Percentiles rank a stretch among this genome's conserved stretches.
phyloP scores from a whole-genome alignment of 2,888 invertebrate species.

The Pseudoips prasinana region DNA sequence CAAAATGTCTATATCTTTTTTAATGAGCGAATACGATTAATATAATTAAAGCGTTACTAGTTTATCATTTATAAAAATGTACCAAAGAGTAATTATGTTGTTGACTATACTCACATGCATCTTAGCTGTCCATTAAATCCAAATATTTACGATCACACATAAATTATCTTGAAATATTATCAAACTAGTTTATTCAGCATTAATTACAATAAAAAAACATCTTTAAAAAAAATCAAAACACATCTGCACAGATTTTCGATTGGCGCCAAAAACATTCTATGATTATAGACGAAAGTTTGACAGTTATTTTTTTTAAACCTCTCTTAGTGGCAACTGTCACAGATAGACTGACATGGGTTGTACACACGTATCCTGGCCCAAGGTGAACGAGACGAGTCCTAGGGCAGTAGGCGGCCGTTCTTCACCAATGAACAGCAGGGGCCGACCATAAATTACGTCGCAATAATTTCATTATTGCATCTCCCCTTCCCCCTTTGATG shows the following conservation, averaged over 20 bases:
- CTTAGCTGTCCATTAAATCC: constrained; percentile 21
- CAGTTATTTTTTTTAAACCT: constrained; percentile 24
- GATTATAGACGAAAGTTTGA: not conserved
- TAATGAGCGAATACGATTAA: not conserved
- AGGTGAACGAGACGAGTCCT: constrained; percentile 53
- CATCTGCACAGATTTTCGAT: not conserved
- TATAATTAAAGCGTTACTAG: no score
- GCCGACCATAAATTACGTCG: not conserved
- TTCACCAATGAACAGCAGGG: constrained; percentile 51
- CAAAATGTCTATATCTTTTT: constrained; percentile 2
- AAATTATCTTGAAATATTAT: no score
- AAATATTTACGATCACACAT: no score
- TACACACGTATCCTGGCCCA: constrained; percentile 49
- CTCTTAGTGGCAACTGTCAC: constrained; percentile 33
- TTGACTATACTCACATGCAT: constrained; percentile 31
- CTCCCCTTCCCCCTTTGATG: constrained; percentile 5
- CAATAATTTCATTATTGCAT: constrained; percentile 2
- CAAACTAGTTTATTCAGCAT: no score
- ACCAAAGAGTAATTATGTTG: no score
- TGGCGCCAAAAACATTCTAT: constrained; percentile 8
- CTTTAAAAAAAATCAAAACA: no score
- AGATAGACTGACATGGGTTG: constrained; percentile 43
- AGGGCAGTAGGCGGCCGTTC: constrained; percentile 56
- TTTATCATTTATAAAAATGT: no score
- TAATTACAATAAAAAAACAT: no score